Conservation (phyloP, 2,888 invertebrate genomes). For the Lepidocyrtoides sp. region DNA sequence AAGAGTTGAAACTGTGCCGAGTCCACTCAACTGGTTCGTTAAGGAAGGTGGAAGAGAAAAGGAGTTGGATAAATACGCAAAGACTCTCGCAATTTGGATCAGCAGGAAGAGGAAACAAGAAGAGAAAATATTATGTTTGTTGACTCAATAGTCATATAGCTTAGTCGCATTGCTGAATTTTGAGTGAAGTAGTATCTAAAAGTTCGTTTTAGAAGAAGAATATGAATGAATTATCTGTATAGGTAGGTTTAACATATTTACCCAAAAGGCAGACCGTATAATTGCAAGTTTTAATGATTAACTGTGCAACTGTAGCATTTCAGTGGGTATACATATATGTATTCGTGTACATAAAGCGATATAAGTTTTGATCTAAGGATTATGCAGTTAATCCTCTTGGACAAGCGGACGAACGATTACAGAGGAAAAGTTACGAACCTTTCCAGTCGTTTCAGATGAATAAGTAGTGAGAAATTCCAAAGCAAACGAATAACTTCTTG, state of each 20-base stretch:
- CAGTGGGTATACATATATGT: slow-evolving; percentile 21
- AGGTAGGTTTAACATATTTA: background rate
- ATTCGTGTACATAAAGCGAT: too few species aligned
- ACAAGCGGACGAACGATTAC: background rate
- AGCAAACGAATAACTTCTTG: slow-evolving; percentile 27
- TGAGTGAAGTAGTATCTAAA: background rate
- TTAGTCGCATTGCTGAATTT: background rate
- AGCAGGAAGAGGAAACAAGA: background rate
- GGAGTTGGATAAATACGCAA: background rate
- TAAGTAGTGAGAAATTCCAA: background rate
- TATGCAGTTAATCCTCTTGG: slow-evolving; percentile 61
- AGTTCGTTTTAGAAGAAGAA: background rate
- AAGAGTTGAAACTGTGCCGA: background rate
- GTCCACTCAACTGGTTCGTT: background rate
- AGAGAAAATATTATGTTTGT: slow-evolving; percentile 46
- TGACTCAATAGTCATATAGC: background rate
- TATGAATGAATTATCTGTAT: slow-evolving; percentile 36
- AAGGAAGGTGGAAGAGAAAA: background rate
- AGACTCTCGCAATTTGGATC: background rate
- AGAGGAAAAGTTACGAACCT: slow-evolving; percentile 17
- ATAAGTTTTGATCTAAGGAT: slow-evolving; percentile 69
- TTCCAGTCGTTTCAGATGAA: slow-evolving; percentile 11
- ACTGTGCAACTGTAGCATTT: too few species aligned
- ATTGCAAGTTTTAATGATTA: too few species aligned
- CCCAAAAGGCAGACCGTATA: too few species aligned